Base-by-base conservation (phyloP, 1,140 invertebrate genomes). In the Pomacea maculata region DNA sequence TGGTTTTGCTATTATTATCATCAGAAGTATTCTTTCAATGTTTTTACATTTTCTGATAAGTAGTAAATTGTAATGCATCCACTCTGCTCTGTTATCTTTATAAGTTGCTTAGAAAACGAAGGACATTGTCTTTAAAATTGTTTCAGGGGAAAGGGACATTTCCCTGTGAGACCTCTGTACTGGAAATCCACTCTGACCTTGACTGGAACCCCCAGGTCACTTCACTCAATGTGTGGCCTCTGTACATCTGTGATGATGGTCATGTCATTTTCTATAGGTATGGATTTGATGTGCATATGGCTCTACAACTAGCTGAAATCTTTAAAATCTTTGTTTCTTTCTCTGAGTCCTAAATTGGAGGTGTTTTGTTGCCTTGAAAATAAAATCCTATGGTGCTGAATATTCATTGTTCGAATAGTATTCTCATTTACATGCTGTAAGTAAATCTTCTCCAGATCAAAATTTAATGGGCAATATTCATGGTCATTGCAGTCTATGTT, bases 211-310 rank as follows among this genome's bases (percentile, higher is more conserved):
- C 92, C 7, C 88, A 92, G 68, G 87, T 90, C 14, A 88, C 89
- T 14, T 88, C 89, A 71, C 84, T 93, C n/a, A 91, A 92, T 57
- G 90, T 91, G 74, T 92, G 92, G 89, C 92, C 92, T 25, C 83
- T 93, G 11, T 92, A 90, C 83, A 90, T 93, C 52, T 90, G 91
- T 88, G 92, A 94, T 85, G 93, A 94, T 90, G 94, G 94, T 21
- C 88, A 90, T 83, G 90, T 94, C 67, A 91, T 94, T 25, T 93
- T 93, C 83, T 95, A 93, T 88, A 94, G 92, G 94, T 94, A 90
- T 85, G 81, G 77, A 61, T 74, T 34, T 79, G 34, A 14, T 61
- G 57, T 61, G 57, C 1, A 17, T 61, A 14, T 61, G 9, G 57
- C 11, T 17, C 63, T 61, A 17, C n/a, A 52, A 12, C 1, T 17